Conservation (phyloP, 1,140 invertebrate genomes). For the Homalodisca vitripennis region DNA sequence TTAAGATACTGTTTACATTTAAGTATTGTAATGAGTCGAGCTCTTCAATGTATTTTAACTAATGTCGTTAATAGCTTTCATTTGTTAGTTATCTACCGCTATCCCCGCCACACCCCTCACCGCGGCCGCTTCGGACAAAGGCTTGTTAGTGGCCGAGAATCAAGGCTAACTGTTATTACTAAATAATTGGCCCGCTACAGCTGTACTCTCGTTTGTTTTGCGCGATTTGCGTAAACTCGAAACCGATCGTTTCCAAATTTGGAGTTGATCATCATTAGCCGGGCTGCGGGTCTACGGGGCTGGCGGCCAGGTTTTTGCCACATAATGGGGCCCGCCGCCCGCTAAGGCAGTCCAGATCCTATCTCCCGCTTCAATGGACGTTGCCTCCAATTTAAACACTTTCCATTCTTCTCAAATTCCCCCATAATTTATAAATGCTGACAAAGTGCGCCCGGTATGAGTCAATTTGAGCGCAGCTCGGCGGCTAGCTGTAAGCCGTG, state of each 20-base stretch:
- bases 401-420: constrained; percentile 25
- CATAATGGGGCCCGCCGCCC: constrained; percentile 17
- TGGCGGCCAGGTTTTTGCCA: constrained; percentile 1
- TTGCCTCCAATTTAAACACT: constrained; percentile 25
- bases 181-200: constrained; percentile 22
- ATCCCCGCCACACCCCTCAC: too few relatives aligned
- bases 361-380: constrained; percentile 8
- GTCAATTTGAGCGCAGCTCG: background rate
- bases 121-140: background rate
- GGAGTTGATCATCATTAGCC: constrained; percentile 12
- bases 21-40: too few relatives aligned
- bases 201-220: constrained; percentile 26
- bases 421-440: constrained; percentile 22
- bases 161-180: constrained; percentile 18
- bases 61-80: too few relatives aligned
- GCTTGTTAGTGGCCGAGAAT: constrained; percentile 3
- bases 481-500: background rate
- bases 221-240: constrained; percentile 22
- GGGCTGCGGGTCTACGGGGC: constrained; percentile 6
- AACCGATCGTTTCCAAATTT: constrained; percentile 21
- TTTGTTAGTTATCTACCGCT: too few relatives aligned
- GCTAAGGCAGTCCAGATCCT: background rate
- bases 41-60: too few relatives aligned
- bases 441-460: constrained; percentile 15
- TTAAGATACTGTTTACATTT: too few relatives aligned